A percentile compares a stretch with the other conserved stretches of the same genome.
Evolutionary conservation across 2,888 invertebrate genomes (phyloP).

Genomic region (Idaea aversata): DNA sequence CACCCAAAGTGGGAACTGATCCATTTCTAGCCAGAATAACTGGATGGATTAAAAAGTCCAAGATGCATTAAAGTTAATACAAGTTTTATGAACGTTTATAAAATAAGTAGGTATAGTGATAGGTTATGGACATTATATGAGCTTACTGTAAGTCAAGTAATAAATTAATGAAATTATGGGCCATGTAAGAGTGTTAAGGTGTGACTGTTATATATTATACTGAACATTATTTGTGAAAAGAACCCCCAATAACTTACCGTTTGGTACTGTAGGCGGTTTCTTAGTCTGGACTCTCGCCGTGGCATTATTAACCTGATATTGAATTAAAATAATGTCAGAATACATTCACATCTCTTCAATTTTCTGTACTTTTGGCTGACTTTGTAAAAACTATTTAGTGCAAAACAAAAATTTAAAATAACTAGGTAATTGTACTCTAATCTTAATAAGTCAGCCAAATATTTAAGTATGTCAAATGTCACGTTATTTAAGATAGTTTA

Average conservation of each 20-base stretch:
- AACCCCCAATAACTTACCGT: constrained; percentile 84
- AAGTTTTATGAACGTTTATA: constrained; percentile 20
- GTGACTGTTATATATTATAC: constrained; percentile 7
- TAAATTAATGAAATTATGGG: constrained; percentile 9
- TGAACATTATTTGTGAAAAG: constrained; percentile 8
- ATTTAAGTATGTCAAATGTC: constrained; percentile 34
- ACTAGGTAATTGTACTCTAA: not conserved
- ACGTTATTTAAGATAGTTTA: not conserved
- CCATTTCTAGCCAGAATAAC: constrained; percentile 83
- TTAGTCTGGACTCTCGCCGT: constrained; percentile 99
- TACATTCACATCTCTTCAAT: constrained; percentile 30
- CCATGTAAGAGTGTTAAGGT: not conserved
- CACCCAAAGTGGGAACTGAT: constrained; percentile 83
- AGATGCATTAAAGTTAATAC: constrained; percentile 63
- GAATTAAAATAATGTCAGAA: constrained; percentile 61
- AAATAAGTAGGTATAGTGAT: constrained; percentile 5
- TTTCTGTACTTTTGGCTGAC: constrained; percentile 42
- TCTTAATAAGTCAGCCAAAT: constrained; percentile 38
- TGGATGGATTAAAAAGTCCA: constrained; percentile 76
- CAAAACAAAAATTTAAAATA: constrained; percentile 11
- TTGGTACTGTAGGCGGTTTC: constrained; percentile 95
- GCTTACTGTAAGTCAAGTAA: constrained; percentile 14
- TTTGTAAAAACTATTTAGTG: constrained; percentile 30
- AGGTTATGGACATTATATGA: constrained; percentile 14
- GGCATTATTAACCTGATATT: constrained; percentile 97